Evolutionary conservation across 1,140 invertebrate genomes (phyloP), one percentile per base, ranked within the genome.

Genomic region (Potamilus streckersoni): DNA sequence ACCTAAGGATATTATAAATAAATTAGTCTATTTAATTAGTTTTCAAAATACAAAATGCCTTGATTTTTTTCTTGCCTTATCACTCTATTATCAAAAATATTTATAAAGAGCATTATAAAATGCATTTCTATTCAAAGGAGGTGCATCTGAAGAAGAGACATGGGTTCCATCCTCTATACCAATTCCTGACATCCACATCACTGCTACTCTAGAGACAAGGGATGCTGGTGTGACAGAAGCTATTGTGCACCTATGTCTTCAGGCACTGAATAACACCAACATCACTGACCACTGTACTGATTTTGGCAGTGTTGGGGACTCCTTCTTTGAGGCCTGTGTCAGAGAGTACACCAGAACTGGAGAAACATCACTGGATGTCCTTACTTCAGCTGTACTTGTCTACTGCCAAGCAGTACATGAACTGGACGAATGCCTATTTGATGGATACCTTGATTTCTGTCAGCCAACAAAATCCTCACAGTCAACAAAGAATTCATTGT

Each of bases 251-350:
- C 6, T 49, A 6, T 77, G 75, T 58, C 27, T 77, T 60, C 59
- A 57, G 12, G 70, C 69, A 6, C 60, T 77, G 12, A 62, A 72
- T 6, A 71, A 77, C 38, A 59, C 60, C 16, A 77, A 15, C 20
- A 62, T 77, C n/a, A 31, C 75, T 17, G 20, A 59, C 14, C 31
- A 67, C 38, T 77, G 75, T 57, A 61, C 17, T 11, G 57, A 27
- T 63, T 16, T 77, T 19, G n/a, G 65, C 58, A 72, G 61, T 23
- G 23, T 70, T 15, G n/a, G 60, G 12, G 75, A 77, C 58, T 66
- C 72, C 60, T 77, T 77, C 58, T 38, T 77, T 19, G 75, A 77
- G 63, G 75, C 75, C 4, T 77, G 75, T 61, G 73, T 77, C 16
- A 63, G 75, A 23, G 75, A 77, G 19, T 72, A 77, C 38, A 57